Conservation (phyloP, 2,888 invertebrate species). For the Teleiodes luculella region DNA sequence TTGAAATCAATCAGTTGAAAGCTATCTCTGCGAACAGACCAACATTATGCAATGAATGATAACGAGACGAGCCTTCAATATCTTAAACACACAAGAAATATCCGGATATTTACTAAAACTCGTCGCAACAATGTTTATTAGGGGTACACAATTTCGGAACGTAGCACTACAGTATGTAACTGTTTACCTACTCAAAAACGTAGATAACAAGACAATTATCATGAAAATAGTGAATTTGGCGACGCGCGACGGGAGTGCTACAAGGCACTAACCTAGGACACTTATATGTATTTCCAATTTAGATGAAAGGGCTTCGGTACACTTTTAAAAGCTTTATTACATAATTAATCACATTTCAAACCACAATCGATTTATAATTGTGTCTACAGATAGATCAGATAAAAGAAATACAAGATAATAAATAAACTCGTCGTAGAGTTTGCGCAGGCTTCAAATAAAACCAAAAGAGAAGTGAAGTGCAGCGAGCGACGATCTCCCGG, state of each 20-base stretch:
- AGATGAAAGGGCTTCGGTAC: constrained; percentile 25
- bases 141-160: neutral
- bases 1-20: no score
- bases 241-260: neutral
- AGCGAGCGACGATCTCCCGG: constrained; percentile 21
- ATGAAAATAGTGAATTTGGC: neutral
- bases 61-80: neutral
- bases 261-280: neutral
- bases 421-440: constrained; percentile 36
- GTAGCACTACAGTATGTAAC: neutral
- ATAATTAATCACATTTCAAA: constrained; percentile 36
- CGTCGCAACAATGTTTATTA: neutral
- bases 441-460: constrained; percentile 24
- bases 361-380: constrained; percentile 48
- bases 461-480: constrained; percentile 27
- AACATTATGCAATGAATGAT: no score
- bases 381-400: constrained; percentile 39
- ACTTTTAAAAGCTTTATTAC: constrained; percentile 21
- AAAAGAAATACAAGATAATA: constrained; percentile 39
- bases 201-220: neutral
- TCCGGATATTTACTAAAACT: neutral
- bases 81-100: neutral
- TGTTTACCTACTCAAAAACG: neutral
- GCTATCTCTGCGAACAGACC: no score
- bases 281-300: neutral